phyloP scores from a whole-genome alignment of 2,797 vertebrate species.

The Macrochelys suwanniensis region DNA sequence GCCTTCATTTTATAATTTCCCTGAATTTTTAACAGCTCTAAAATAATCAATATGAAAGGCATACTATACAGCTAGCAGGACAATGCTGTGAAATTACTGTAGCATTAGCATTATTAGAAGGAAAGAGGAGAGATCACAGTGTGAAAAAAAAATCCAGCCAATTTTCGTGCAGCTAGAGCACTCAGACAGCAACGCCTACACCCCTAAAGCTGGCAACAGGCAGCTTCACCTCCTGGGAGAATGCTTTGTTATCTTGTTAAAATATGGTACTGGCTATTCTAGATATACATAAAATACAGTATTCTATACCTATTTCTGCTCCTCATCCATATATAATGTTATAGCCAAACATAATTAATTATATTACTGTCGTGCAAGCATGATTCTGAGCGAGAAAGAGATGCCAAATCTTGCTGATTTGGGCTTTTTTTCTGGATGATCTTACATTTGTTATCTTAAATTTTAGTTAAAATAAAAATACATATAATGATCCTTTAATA shows the following conservation, averaged over 20 bases:
- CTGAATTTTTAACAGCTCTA: neutral
- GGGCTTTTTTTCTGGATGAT: too few relatives aligned
- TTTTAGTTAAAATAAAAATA: too few relatives aligned
- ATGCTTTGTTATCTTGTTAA: neutral
- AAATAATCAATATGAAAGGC: neutral
- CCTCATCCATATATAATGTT: too few relatives aligned
- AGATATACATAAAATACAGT: too few relatives aligned
- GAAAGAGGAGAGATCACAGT: neutral
- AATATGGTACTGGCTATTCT: neutral
- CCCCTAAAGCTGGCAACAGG: neutral
- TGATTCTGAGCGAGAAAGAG: too few relatives aligned
- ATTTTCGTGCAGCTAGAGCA: neutral
- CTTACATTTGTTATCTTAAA: too few relatives aligned
- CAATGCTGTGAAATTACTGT: neutral
- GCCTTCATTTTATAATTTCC: neutral
- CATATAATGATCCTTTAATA: too few relatives aligned
- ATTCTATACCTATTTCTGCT: too few relatives aligned
- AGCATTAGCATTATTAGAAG: neutral
- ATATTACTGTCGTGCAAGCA: too few relatives aligned
- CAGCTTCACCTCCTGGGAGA: neutral
- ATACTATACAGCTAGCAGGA: neutral
- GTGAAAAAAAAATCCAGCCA: neutral
- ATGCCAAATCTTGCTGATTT: too few relatives aligned
- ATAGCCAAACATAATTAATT: too few relatives aligned
- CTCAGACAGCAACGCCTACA: neutral